Base-by-base conservation (phyloP, 2,797 vertebrate species). In the Poeciliopsis infans region DNA sequence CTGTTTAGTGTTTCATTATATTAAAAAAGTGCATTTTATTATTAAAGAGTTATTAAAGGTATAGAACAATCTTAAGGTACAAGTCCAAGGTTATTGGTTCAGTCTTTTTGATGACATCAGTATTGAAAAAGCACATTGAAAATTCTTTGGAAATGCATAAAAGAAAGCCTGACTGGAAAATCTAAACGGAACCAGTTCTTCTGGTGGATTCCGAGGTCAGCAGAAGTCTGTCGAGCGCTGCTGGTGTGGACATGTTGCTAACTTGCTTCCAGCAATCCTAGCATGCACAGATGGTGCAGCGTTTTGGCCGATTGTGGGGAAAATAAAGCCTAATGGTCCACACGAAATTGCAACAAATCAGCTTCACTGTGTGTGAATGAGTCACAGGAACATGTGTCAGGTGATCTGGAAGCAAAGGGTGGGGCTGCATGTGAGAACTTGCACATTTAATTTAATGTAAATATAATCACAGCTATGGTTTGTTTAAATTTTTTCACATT, bases 231-330 rank as follows among this genome's bases (percentile, higher is more conserved):
- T 39, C 12, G 39, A 72, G 47, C 25, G 43, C 41, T 39, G 20
- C 11, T 41, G 15, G 7, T 73, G 41, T 72, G 31, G 16, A 46
- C 25, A 11, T 68, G 77, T 46, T 59, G 41, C 15, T 73, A 16
- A 43, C 33, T 31, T 43, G 69, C 69, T 55, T 45, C 45, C 10
- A 51, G 79, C 74, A 64, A 23, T 76, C 10, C 36, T n/a, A 45
- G 7, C n/a, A 31, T 18, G 16, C 16, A 76, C 74, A 76, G 74
- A 64, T 76, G 55, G 68, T 76, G 7, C 5, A 20, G 13, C 70
- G 11, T 75, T 28, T 47, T n/a, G 46, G 18, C 16, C 43, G 68
- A 64, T 80, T 78, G 36, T 71, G 66, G 61, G 61, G 64, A 70
- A 36, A 78, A 57, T 36, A 55, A 69, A 55, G 61, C 61, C 0